Evolutionary conservation across 2,797 vertebrate species (phyloP), one percentile per base, ranked within the genome.

Genomic region (Silurus aristotelis): DNA sequence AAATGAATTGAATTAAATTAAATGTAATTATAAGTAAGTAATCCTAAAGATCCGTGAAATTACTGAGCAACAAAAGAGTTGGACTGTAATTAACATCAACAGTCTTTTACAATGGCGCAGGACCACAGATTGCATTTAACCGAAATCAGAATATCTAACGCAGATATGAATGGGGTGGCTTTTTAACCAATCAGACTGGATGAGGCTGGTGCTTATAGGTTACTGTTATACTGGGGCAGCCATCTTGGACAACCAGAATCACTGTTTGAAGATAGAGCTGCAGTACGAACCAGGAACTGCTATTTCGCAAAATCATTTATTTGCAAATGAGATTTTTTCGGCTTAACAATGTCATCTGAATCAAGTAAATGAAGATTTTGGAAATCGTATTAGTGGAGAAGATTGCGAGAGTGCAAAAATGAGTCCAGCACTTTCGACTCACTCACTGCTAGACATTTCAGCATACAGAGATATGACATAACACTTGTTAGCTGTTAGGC

Each of bases 291-390:
- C 52, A 38, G 12, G 27, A 64, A n/a, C 43, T 80, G 60, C 38
- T 80, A 64, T 64, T 80, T 48, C 22, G 48, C 77, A 27, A 48
- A 80, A 80, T 25, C 22, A 80, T 80, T 80, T 64, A n/a, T 46
- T 79, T 79, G 77, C 58, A 64, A 80, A 80, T 80, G 43, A 48
- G 61, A 80, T 80, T 80, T 64, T 64, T 22, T 38, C 38, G 0
- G 31, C 77, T 79, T 63, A 79, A 79, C 38, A 79, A 79, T 79
- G 20, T n/a, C 58, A 64, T 64, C 25, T 0, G n/a, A 25, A 15
- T 38, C 22, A 6, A 48, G 77, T 17, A 25, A 80, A 80, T 64
- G 77, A 64, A 80, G 61, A 64, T 80, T 63, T 64, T 1, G 38
- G 43, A 9, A 64, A 48, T n/a, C 48, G 60, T 25, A 48, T 48